phyloP scores from a whole-genome alignment of 2,113 vertebrate species.

The Caracal caracal region DNA sequence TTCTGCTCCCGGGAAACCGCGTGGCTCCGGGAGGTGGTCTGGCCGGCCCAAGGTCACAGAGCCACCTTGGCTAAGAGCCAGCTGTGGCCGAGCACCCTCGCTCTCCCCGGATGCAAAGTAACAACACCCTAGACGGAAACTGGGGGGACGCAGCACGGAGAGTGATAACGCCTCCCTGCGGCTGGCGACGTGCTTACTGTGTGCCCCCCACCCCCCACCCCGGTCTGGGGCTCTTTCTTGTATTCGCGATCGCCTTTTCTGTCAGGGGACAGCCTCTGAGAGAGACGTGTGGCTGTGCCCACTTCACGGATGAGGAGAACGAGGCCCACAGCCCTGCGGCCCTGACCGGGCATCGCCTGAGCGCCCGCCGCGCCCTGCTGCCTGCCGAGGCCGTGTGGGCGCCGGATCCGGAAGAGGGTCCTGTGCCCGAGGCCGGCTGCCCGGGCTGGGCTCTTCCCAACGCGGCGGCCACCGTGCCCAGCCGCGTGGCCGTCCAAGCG shows the following conservation, averaged over 20 bases:
- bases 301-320: not conserved
- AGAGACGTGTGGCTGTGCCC: not conserved
- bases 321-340: not conserved
- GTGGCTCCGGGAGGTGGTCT: not conserved
- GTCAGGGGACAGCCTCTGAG: fast-evolving
- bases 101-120: not conserved
- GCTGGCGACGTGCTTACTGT: fast-evolving
- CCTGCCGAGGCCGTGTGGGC: not conserved
- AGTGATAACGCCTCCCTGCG: not conserved
- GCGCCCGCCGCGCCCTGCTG: not conserved
- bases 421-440: slow-evolving; percentile 23
- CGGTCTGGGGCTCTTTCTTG: too few relatives aligned
- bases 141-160: too few relatives aligned
- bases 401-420: not conserved
- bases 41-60: not conserved
- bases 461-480: not conserved
- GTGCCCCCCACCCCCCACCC: too few relatives aligned
- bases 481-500: not conserved
- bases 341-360: fast-evolving
- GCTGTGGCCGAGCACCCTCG: not conserved
- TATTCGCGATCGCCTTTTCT: not conserved
- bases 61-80: too few relatives aligned
- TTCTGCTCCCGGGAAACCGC: not conserved
- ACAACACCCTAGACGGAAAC: not conserved
- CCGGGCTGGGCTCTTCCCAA: slow-evolving; percentile 58